phyloP scores from a whole-genome alignment of 2,888 invertebrate species.

The Chalcosyrphus nemorum region DNA sequence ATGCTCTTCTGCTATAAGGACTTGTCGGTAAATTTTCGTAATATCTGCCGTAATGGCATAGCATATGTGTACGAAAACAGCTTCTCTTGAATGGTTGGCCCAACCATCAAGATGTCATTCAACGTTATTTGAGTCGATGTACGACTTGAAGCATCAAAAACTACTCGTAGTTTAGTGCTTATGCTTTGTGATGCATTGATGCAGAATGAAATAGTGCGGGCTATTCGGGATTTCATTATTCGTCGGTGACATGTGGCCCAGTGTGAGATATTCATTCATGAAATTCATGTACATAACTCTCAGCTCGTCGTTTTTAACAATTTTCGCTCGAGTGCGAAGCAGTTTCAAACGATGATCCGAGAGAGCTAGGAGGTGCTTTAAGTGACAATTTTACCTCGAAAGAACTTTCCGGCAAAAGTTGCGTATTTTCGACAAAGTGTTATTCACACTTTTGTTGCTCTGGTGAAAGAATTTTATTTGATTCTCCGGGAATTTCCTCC shows the following conservation, averaged over 20 bases:
- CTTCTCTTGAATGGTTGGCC: conserved; percentile 62
- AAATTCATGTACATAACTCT: conserved; percentile 57
- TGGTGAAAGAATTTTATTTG: conserved; percentile 22
- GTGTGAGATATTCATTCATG: conserved; percentile 56
- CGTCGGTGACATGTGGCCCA: conserved; percentile 52
- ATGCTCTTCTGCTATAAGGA: conserved; percentile 45
- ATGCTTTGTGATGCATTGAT: conserved; percentile 60
- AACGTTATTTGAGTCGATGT: conserved; percentile 35
- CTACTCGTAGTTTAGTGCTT: conserved; percentile 59
- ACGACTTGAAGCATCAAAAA: conserved; percentile 57
- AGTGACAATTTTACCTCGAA: conserved; percentile 56
- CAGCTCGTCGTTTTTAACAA: conserved; percentile 35
- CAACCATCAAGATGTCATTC: conserved; percentile 61
- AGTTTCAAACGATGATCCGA: conserved; percentile 53
- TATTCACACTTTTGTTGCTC: conserved; percentile 54
- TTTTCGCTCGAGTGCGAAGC: conserved; percentile 51
- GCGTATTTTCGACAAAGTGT: conserved; percentile 35
- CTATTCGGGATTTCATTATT: neutral
- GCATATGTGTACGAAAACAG: too few relatives aligned
- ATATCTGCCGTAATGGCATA: too few relatives aligned
- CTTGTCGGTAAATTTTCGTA: conserved; percentile 39
- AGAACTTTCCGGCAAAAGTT: conserved; percentile 30
- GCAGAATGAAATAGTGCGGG: conserved; percentile 58
- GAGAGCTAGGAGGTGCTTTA: conserved; percentile 40
- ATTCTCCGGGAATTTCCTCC: conserved; percentile 42